These are phyloP conservation scores for Hyphantria cunea DNA, from an alignment of 1,140 invertebrate genomes.

Conservation along the genomic window DNA sequence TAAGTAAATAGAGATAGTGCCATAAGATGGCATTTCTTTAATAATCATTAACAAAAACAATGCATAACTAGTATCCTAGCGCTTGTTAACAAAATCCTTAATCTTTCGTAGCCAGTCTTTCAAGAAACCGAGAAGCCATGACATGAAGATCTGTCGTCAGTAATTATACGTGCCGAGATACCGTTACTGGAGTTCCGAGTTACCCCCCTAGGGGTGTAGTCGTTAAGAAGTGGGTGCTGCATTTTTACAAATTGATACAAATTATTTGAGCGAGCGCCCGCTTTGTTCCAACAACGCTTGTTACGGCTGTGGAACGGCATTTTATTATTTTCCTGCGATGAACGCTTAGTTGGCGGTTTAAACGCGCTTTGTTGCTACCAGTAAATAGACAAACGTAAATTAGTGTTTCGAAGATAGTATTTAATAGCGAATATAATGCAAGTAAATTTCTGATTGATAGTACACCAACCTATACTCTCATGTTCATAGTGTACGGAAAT, in stretches of 20 bases:
- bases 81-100: conserved; percentile 6
- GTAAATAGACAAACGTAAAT: too few species aligned
- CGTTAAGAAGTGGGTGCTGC: conserved; percentile 56
- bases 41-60: too few species aligned
- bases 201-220: conserved; percentile 39
- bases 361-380: conserved; percentile 24
- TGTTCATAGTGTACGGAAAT: too few species aligned
- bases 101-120: conserved; percentile 13
- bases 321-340: conserved; percentile 72
- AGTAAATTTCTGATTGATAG: too few species aligned
- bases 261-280: conserved; percentile 78
- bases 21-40: too few species aligned
- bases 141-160: conserved; percentile 53
- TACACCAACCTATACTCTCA: too few species aligned
- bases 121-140: conserved; percentile 32
- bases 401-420: too few species aligned
- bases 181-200: conserved; percentile 30
- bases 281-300: conserved; percentile 81
- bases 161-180: conserved; percentile 69
- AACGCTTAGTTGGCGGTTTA: conserved; percentile 41
- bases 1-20: too few species aligned
- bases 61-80: too few species aligned
- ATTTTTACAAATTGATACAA: conserved; percentile 82
- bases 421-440: too few species aligned
- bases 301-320: conserved; percentile 77